phyloP scores from a whole-genome alignment of 2,797 vertebrate species.

The Xiphophorus birchmanni region DNA sequence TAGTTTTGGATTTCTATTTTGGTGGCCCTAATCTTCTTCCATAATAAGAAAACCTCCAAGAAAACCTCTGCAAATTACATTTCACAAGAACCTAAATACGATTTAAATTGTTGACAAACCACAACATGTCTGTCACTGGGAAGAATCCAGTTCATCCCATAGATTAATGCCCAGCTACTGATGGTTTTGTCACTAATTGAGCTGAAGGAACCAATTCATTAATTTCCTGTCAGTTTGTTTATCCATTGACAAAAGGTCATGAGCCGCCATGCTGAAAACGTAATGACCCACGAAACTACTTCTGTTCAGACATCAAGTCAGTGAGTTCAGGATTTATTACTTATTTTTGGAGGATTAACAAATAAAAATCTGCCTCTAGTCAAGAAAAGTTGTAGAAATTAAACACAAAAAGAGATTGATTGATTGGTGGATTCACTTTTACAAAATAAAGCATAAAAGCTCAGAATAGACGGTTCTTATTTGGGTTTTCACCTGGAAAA shows the following conservation, averaged over 20 bases:
- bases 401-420: not conserved
- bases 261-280: not conserved
- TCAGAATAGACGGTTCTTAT: not conserved
- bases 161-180: not conserved
- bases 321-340: not conserved
- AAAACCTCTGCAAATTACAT: not conserved
- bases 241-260: not conserved
- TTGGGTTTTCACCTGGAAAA: conserved; percentile 85
- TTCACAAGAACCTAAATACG: not conserved
- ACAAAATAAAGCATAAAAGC: not conserved
- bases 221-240: not conserved
- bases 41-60: not conserved
- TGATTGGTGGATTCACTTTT: not conserved
- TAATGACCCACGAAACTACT: too few relatives aligned
- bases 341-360: not conserved
- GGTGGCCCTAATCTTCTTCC: not conserved
- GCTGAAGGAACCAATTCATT: not conserved
- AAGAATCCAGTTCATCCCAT: not conserved
- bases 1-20: not conserved
- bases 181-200: not conserved
- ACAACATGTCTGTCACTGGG: too few relatives aligned
- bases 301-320: too few relatives aligned
- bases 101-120: not conserved
- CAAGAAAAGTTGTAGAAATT: not conserved
- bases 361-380: not conserved